Conservation (phyloP, 2,797 vertebrate genomes). For the Muscicapa comitata region DNA sequence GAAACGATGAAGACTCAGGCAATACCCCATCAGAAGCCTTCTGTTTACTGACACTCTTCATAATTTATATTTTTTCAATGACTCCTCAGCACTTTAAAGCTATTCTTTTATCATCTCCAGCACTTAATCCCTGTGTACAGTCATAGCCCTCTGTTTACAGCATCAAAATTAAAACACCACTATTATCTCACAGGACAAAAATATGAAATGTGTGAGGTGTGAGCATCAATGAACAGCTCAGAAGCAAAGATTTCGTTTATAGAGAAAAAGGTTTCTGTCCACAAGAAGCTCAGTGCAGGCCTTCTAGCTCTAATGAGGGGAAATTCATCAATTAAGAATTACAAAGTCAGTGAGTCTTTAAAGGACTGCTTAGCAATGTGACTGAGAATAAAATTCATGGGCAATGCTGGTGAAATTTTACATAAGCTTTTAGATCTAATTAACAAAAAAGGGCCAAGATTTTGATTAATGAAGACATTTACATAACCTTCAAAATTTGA, state of each 20-base stretch:
- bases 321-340: background rate
- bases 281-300: background rate
- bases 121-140: background rate
- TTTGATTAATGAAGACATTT: slow-evolving; percentile 35
- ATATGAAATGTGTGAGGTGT: background rate
- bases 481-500: background rate
- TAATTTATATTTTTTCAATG: background rate
- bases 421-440: background rate
- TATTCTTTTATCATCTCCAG: background rate
- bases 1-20: background rate
- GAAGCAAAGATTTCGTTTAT: background rate
- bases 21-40: background rate
- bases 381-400: background rate
- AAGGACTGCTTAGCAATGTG: background rate
- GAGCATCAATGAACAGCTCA: background rate
- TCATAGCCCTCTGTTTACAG: background rate
- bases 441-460: background rate
- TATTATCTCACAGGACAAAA: background rate
- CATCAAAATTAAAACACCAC: background rate
- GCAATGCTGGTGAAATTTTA: background rate
- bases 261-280: background rate
- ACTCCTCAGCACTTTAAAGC: background rate
- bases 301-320: background rate
- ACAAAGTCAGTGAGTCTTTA: background rate
- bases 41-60: background rate